Evolutionary conservation across 2,113 vertebrate genomes (phyloP).

Genomic region (Lucifuga dentata): DNA sequence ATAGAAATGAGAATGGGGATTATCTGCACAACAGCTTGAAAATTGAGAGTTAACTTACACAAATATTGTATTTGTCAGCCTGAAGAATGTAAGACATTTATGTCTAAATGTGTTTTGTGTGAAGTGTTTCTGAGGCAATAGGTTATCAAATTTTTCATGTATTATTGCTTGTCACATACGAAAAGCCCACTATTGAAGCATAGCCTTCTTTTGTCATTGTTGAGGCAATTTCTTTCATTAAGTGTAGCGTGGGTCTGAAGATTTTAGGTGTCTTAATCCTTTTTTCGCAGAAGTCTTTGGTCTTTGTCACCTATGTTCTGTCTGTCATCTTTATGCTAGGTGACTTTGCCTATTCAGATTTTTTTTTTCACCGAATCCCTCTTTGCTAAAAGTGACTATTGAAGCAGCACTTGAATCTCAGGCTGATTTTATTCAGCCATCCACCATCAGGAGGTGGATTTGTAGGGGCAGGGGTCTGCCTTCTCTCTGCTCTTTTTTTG

Average conservation of each 20-base stretch:
- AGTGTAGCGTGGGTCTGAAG: background rate
- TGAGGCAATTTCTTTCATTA: background rate
- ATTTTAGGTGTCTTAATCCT: background rate
- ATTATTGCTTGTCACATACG: background rate
- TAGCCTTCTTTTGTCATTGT: background rate
- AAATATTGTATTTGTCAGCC: no score
- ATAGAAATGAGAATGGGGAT: conserved; percentile 6
- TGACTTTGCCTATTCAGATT: background rate
- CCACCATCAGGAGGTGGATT: background rate
- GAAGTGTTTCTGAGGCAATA: no score
- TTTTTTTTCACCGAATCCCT: background rate
- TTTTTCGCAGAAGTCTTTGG: background rate
- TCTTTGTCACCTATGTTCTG: background rate
- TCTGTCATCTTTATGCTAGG: conserved; percentile 5
- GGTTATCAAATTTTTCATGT: background rate
- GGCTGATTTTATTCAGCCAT: conserved; percentile 35
- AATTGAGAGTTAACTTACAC: background rate
- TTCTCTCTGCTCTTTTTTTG: background rate
- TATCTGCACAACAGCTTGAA: background rate
- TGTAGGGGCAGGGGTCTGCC: conserved; percentile 12
- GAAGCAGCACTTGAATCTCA: background rate
- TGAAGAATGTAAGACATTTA: background rate
- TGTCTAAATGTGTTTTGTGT: background rate
- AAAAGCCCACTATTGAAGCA: no score
- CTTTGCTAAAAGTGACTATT: background rate